A percentile compares a stretch with the other conserved stretches of the same genome.
phyloP scores from a whole-genome alignment of 92 coral and sea anemone species.

The Zoanthus solanderi region DNA sequence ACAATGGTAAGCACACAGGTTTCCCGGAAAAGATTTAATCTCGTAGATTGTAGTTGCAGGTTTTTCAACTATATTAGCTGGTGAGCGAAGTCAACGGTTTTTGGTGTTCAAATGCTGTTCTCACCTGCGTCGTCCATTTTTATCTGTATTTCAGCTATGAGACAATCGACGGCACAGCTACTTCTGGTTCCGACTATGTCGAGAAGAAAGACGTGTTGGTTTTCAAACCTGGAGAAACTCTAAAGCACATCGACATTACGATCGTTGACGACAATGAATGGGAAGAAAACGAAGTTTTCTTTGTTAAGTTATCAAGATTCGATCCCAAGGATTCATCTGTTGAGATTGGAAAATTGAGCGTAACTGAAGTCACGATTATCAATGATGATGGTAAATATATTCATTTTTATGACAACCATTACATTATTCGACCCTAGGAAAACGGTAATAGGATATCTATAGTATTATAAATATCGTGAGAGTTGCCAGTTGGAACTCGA shows the following conservation, averaged over 20 bases:
- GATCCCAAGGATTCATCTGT: slow-evolving; percentile 79
- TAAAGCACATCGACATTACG: slow-evolving; percentile 86
- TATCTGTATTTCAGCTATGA: slow-evolving; percentile 73
- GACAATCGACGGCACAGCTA: slow-evolving; percentile 95
- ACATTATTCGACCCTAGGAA: too few relatives aligned
- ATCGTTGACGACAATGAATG: slow-evolving; percentile 97
- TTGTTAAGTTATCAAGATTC: slow-evolving; percentile 81
- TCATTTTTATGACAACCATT: background rate
- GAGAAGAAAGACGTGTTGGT: slow-evolving; percentile 88
- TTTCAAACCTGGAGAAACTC: slow-evolving; percentile 91
- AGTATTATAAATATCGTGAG: too few relatives aligned
- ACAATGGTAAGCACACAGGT: too few relatives aligned
- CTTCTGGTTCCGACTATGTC: slow-evolving; percentile 80
- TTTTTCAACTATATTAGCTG: too few relatives aligned
- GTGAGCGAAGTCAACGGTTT: too few relatives aligned
- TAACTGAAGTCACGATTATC: slow-evolving; percentile 92
- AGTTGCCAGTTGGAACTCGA: too few relatives aligned
- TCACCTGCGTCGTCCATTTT: background rate
- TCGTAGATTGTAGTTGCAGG: too few relatives aligned
- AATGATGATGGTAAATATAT: slow-evolving; percentile 90
- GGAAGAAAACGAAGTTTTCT: slow-evolving; percentile 98
- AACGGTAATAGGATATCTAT: too few relatives aligned
- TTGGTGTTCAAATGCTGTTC: too few relatives aligned
- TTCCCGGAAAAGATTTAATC: too few relatives aligned
- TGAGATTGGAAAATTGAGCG: slow-evolving; percentile 83